Conservation (phyloP, 2,888 invertebrate genomes). For the Hyles lineata region DNA sequence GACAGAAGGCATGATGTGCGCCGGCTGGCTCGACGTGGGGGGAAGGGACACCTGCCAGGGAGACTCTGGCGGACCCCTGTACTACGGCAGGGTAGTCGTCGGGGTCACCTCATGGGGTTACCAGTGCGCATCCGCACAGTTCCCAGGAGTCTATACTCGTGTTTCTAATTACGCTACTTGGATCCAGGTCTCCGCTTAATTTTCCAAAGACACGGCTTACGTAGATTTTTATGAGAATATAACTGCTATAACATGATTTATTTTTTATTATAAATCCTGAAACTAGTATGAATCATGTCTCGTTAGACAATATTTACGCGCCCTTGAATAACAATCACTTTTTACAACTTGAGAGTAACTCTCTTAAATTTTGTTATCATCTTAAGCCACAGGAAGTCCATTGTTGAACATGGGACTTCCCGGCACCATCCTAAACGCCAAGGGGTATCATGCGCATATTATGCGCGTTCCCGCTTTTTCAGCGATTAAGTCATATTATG, state of each 20-base stretch:
- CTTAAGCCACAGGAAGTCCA: not conserved
- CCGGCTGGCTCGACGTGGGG: slow-evolving; percentile 60
- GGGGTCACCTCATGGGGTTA: slow-evolving; percentile 51
- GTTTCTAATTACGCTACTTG: slow-evolving; percentile 53
- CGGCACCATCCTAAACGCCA: no score
- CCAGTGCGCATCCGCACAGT: slow-evolving; percentile 33
- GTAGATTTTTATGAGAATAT: not conserved
- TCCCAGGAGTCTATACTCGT: slow-evolving; percentile 57
- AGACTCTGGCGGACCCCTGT: slow-evolving; percentile 67
- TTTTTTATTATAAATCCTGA: not conserved
- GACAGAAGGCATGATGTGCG: slow-evolving; percentile 62
- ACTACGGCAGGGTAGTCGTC: slow-evolving; percentile 53
- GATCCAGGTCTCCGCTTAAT: slow-evolving; percentile 52
- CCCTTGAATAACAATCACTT: no score
- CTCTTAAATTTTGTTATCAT: not conserved
- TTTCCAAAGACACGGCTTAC: not conserved
- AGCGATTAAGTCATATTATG: no score
- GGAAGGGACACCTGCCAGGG: slow-evolving; percentile 61
- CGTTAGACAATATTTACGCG: no score
- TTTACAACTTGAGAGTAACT: not conserved
- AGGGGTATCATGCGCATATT: no score
- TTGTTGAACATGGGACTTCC: not conserved
- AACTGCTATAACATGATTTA: not conserved
- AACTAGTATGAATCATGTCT: no score
- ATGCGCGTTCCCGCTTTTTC: no score